Evolutionary conservation across 2,113 vertebrate species (phyloP).

Genomic region (Coptodon bakossiorum): DNA sequence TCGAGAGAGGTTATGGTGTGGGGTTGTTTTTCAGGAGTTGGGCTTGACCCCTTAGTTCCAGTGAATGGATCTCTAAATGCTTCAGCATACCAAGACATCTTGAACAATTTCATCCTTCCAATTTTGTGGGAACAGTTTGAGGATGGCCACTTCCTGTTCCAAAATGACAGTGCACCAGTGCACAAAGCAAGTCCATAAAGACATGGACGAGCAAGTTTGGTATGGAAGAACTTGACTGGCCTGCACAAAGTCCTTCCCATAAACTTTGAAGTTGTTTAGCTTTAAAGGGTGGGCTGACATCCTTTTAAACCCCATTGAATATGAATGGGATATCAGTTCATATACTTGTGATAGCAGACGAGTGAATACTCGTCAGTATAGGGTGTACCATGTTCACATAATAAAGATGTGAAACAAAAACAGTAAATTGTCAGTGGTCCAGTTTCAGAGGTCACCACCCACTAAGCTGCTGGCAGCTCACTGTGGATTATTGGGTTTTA

Average conservation of each 20-base stretch:
- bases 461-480: background rate
- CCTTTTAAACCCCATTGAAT: background rate
- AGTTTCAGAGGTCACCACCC: background rate
- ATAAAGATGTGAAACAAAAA: background rate
- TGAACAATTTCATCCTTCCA: background rate
- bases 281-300: background rate
- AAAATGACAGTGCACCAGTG: background rate
- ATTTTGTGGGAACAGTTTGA: background rate
- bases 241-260: background rate
- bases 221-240: background rate
- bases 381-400: background rate
- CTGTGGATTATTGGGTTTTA: background rate
- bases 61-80: background rate
- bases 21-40: background rate
- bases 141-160: background rate
- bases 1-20: accelerated
- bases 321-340: background rate
- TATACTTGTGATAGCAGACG: background rate
- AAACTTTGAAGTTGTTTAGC: background rate
- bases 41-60: background rate
- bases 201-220: background rate
- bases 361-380: background rate
- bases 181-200: background rate
- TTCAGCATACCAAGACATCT: background rate
- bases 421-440: background rate